Conservation (phyloP, 1,140 invertebrate genomes). For the Apis florea region DNA sequence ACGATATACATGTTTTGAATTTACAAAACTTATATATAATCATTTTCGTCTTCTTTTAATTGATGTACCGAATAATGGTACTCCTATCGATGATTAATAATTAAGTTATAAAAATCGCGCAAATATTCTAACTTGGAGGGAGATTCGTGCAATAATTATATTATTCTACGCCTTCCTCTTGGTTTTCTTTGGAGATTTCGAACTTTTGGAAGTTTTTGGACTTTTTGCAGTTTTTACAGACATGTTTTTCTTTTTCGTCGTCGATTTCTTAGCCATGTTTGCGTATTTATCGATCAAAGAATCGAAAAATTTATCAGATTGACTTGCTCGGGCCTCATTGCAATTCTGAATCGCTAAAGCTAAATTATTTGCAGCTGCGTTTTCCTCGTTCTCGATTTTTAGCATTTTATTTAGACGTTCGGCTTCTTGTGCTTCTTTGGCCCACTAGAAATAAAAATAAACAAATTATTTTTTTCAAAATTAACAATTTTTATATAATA, state of each 20-base stretch:
- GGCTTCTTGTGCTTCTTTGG: conserved; percentile 75
- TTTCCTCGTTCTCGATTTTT: conserved; percentile 74
- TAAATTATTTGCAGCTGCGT: conserved; percentile 67
- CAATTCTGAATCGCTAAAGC: conserved; percentile 74
- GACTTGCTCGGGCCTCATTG: conserved; percentile 67
- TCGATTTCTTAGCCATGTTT: conserved; percentile 68
- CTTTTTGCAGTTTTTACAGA: conserved; percentile 44
- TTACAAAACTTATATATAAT: conserved; percentile 41
- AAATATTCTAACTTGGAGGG: conserved; percentile 25
- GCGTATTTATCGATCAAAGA: conserved; percentile 77
- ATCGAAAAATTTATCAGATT: conserved; percentile 76
- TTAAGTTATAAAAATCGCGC: conserved; percentile 45
- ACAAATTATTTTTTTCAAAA: neutral
- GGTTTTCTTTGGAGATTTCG: conserved; percentile 50
- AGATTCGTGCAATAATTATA: neutral
- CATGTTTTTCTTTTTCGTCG: conserved; percentile 60
- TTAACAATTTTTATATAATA: neutral
- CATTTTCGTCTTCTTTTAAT: neutral
- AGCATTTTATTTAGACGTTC: conserved; percentile 71
- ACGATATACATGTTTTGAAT: neutral
- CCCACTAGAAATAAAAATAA: conserved; percentile 72
- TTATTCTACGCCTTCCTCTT: conserved; percentile 67
- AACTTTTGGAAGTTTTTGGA: conserved; percentile 1
- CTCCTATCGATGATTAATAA: neutral
- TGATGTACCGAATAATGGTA: neutral